Percentiles rank a stretch among this genome's conserved stretches.
Conservation (phyloP, 2,888 invertebrate species). For the Pecten maximus region DNA sequence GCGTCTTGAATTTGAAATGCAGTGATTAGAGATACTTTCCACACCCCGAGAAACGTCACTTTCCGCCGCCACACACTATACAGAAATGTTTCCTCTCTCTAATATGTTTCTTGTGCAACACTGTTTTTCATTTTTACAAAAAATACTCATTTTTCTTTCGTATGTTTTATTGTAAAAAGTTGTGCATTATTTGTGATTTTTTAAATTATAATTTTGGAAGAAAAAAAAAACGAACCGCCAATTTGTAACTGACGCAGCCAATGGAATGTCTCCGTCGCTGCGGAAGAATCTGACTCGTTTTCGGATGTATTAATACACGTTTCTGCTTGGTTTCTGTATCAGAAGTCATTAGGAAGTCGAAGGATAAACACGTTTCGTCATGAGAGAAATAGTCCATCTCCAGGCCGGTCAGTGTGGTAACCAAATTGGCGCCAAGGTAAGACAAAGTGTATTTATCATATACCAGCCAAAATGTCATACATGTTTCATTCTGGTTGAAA, state of each 20-base stretch:
- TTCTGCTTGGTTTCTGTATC: neutral
- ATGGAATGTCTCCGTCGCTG: neutral
- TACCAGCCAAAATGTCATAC: no score
- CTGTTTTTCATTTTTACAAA: neutral
- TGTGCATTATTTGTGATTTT: neutral
- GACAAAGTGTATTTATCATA: neutral
- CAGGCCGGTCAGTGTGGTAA: constrained; percentile 98
- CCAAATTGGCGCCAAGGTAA: constrained; percentile 96
- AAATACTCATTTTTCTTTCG: neutral
- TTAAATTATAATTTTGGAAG: neutral
- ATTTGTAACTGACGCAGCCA: neutral
- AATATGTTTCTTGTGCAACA: neutral
- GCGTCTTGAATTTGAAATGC: neutral
- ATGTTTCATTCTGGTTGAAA: no score
- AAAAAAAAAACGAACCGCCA: neutral
- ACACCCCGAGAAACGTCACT: neutral
- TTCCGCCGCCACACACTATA: neutral
- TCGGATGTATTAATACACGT: neutral
- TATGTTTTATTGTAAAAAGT: neutral
- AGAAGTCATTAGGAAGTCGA: neutral
- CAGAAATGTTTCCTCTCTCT: neutral
- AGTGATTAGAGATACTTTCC: neutral
- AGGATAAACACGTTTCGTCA: constrained; percentile 78
- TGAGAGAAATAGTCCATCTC: constrained; percentile 98
- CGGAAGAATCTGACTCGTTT: neutral